Evolutionary conservation across 2,888 invertebrate species (phyloP), one percentile per base, ranked within the genome.

Genomic region (Cotesia congregata): DNA sequence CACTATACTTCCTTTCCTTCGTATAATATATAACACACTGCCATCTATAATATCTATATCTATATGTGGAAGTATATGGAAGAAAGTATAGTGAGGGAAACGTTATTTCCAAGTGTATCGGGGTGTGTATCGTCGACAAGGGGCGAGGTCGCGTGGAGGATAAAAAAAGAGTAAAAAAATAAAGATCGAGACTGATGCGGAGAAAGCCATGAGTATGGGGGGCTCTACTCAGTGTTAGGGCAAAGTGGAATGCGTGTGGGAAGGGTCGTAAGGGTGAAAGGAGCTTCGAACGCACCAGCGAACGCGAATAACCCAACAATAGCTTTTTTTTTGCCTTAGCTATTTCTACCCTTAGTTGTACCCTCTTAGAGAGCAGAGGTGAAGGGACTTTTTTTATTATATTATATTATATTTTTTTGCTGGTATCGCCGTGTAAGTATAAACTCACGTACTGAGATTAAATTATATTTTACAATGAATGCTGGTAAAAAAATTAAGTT

Each of bases 121-220:
- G 68, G 68, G 72, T 76, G 72, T 76, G 72, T 72, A 77, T 73
- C 77, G 67, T 71, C 65, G 75, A 75, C 72, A 69, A 77, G 73
- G 77, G 77, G 73, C 69, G 73, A 77, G 77, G 69, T 73, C 73
- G 73, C 59, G 72, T 64, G 69, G 62, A 40, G 20, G 61, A 17
- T 50, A 68, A 61, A 74, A 59, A 65, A 40, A 64, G 17, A 39
- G 62, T 41, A 62, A 60, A 17, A 39, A 17, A 15, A 62, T 40
- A 41, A 64, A 30, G 64, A 75, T 41, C 62, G 60, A 64, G 67
- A 30, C 60, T 65, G 59, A 62, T 68, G 78, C 60, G 70, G 65
- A 61, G 69, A 74, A 74, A 73, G 80, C 79, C 79, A 79, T 80
- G 39, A 64, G 38, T 30, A 30, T 0, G 75, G 75, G 72, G 74